Conservation (phyloP, 2,888 invertebrate genomes). For the Caenorhabditis angaria region DNA sequence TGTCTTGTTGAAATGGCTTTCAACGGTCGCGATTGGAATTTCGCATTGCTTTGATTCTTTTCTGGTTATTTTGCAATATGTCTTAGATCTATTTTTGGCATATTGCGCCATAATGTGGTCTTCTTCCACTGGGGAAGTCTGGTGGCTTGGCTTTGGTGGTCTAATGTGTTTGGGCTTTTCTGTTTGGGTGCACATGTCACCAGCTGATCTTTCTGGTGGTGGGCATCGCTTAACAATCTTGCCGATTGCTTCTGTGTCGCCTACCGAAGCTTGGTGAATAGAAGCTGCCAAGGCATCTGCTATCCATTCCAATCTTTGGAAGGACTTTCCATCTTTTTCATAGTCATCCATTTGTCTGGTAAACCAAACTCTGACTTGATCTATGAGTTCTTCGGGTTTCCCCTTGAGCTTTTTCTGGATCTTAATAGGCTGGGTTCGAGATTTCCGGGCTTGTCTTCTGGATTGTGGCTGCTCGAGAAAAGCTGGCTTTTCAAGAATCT, state of each 20-base stretch:
- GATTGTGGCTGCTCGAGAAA: too few species aligned
- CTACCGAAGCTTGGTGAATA: constrained; percentile 13
- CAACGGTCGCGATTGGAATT: constrained; percentile 8
- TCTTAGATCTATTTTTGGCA: too few species aligned
- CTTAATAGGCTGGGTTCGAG: too few species aligned
- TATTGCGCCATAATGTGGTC: too few species aligned
- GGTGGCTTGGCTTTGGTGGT: background rate
- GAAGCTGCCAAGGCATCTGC: constrained; percentile 2
- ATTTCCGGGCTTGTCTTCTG: too few species aligned
- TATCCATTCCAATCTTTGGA: constrained; percentile 13
- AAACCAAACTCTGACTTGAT: constrained; percentile 11
- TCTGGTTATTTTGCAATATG: too few species aligned
- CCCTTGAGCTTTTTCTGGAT: background rate
- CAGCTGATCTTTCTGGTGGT: constrained; percentile 1
- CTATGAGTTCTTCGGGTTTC: constrained; percentile 3
- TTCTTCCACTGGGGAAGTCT: too few species aligned
- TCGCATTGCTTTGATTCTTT: too few species aligned
- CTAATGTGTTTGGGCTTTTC: background rate
- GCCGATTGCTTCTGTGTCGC: background rate
- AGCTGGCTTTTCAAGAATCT: constrained; percentile 50
- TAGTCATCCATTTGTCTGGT: constrained; percentile 5
- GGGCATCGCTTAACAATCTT: constrained; percentile 7
- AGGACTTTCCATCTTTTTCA: background rate
- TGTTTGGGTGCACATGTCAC: constrained; percentile 19
- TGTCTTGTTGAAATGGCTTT: constrained; percentile 7